Conservation (phyloP, 1,140 invertebrate species). For the Arion vulgaris region DNA sequence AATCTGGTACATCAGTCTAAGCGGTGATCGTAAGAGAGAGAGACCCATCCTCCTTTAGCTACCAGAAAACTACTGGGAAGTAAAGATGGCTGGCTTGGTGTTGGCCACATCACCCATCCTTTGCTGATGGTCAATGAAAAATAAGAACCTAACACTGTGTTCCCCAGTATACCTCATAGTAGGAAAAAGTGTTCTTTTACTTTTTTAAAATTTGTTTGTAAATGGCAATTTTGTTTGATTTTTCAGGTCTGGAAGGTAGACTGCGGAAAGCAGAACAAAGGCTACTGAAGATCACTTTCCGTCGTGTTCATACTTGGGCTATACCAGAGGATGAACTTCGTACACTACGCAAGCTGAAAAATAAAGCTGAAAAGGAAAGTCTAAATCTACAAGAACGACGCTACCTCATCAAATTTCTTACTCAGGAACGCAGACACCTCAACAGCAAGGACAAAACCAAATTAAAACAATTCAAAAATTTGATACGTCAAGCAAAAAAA, state of each 20-base stretch:
- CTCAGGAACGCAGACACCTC: slow-evolving; percentile 18
- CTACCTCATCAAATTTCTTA: slow-evolving; percentile 36
- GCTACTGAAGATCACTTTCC: slow-evolving; percentile 29
- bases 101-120: too few relatives aligned
- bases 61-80: too few relatives aligned
- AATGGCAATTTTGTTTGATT: not conserved
- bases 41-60: too few relatives aligned
- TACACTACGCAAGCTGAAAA: not conserved
- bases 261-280: slow-evolving; percentile 28
- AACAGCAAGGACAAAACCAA: slow-evolving; percentile 40
- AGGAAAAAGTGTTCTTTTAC: too few relatives aligned
- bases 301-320: not conserved
- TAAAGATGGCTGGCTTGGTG: too few relatives aligned
- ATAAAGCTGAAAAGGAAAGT: slow-evolving; percentile 17
- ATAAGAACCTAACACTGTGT: too few relatives aligned
- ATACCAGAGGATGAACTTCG: not conserved
- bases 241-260: slow-evolving; percentile 27
- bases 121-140: too few relatives aligned
- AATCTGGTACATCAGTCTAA: too few relatives aligned
- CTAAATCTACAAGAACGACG: slow-evolving; percentile 29
- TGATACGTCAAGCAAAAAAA: slow-evolving; percentile 31
- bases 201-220: too few relatives aligned
- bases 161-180: too few relatives aligned
- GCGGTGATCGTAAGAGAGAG: too few relatives aligned
- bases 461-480: slow-evolving; percentile 33